These are phyloP conservation scores for Hetaerina americana DNA, from an alignment of 1,140 invertebrate species.

Conservation along the genomic window DNA sequence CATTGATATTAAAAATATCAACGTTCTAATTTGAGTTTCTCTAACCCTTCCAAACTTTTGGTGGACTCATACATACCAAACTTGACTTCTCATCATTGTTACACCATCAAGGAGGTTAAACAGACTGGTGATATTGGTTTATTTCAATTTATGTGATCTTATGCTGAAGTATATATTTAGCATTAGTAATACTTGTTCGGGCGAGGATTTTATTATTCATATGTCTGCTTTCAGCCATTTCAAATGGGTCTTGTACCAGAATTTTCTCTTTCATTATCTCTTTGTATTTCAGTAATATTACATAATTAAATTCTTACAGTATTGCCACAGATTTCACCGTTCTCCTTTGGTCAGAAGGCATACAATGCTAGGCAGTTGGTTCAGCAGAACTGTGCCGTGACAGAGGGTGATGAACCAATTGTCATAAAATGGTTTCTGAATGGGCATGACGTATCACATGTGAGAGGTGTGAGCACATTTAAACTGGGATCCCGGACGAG, in stretches of 20 bases:
- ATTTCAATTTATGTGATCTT: too few species aligned
- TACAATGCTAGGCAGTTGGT: slow-evolving; percentile 28
- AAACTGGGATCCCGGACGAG: slow-evolving; percentile 48
- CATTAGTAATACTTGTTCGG: too few species aligned
- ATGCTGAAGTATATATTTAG: too few species aligned
- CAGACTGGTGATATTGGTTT: too few species aligned
- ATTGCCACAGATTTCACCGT: slow-evolving; percentile 56
- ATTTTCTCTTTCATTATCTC: slow-evolving; percentile 2
- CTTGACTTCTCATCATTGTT: too few species aligned
- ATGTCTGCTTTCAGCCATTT: not conserved
- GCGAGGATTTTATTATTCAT: too few species aligned
- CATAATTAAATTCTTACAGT: slow-evolving; percentile 33
- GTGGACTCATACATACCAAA: too few species aligned
- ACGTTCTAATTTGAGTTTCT: too few species aligned
- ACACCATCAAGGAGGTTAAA: too few species aligned
- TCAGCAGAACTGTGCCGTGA: slow-evolving; percentile 43
- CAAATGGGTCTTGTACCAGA: slow-evolving; percentile 5
- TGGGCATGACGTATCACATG: slow-evolving; percentile 13
- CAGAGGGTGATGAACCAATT: slow-evolving; percentile 61
- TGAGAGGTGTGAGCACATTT: slow-evolving; percentile 24
- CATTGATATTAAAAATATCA: too few species aligned
- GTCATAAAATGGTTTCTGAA: slow-evolving; percentile 45
- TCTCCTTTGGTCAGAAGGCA: slow-evolving; percentile 53
- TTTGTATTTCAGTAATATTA: slow-evolving; percentile 2
- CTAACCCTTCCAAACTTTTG: too few species aligned